Conservation (phyloP, 1,140 invertebrate species). For the Bombus impatiens region DNA sequence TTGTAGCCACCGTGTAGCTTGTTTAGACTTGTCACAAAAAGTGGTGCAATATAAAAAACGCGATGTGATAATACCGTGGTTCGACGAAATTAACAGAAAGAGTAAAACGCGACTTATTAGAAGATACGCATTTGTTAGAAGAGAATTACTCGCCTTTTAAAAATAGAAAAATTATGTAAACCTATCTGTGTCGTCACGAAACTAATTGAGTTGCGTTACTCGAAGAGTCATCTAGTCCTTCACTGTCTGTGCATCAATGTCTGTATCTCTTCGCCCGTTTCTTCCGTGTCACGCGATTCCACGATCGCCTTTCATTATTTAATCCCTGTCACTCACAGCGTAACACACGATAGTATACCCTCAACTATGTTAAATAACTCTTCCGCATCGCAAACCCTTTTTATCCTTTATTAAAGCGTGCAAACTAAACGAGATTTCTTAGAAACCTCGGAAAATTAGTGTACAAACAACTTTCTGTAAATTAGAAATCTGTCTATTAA, state of each 20-base stretch:
- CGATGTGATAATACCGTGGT: no score
- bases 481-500: no score
- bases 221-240: not conserved
- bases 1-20: no score
- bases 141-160: not conserved
- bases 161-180: not conserved
- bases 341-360: not conserved
- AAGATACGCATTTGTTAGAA: not conserved
- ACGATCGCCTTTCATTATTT: constrained; percentile 27
- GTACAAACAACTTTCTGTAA: no score
- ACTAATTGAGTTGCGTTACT: constrained; percentile 7
- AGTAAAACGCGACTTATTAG: no score
- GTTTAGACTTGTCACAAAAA: no score
- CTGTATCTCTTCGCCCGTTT: not conserved
- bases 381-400: not conserved
- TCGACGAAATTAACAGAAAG: no score
- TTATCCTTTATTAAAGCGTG: not conserved
- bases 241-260: constrained; percentile 4
- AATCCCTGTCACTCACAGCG: constrained; percentile 14
- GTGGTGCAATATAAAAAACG: no score
- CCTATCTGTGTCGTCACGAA: not conserved
- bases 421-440: no score
- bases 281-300: constrained; percentile 20
- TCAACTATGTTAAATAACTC: constrained; percentile 10
- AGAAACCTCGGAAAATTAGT: no score